These are phyloP conservation scores for Drosophila sturtevanti DNA, from an alignment of 1,140 invertebrate species.

Conservation along the genomic window DNA sequence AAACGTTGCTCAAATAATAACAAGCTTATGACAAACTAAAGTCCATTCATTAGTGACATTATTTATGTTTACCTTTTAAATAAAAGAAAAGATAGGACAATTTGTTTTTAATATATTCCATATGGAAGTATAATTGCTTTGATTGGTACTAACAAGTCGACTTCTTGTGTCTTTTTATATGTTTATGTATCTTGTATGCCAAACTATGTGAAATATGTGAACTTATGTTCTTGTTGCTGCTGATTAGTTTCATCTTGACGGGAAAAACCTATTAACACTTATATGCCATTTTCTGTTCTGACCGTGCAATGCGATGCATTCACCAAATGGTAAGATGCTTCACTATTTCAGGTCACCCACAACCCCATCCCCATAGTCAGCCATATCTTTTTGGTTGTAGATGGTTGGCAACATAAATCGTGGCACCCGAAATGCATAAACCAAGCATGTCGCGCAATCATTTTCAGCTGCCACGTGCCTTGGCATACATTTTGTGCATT, in stretches of 20 bases:
- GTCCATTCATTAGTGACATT: too few relatives aligned
- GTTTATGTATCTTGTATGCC: background rate
- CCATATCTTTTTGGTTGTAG: background rate
- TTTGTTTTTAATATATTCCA: too few relatives aligned
- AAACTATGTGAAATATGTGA: slow-evolving; percentile 20
- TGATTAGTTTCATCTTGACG: slow-evolving; percentile 50
- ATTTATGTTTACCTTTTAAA: too few relatives aligned
- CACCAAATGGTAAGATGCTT: slow-evolving; percentile 40
- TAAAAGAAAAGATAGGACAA: too few relatives aligned
- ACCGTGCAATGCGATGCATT: slow-evolving; percentile 19
- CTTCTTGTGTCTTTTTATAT: too few relatives aligned
- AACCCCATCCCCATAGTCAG: background rate
- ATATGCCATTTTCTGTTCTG: slow-evolving; percentile 49
- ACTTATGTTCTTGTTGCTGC: slow-evolving; percentile 15
- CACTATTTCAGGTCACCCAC: background rate
- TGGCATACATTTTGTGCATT: slow-evolving; percentile 76
- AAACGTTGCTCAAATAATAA: too few relatives aligned
- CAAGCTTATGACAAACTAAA: too few relatives aligned
- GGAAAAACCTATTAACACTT: slow-evolving; percentile 55
- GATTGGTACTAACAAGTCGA: background rate
- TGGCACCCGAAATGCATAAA: slow-evolving; percentile 75
- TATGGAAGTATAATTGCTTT: too few relatives aligned
- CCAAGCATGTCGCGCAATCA: slow-evolving; percentile 80
- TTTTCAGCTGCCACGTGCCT: slow-evolving; percentile 79
- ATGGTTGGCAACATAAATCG: slow-evolving; percentile 59